phyloP scores from a whole-genome alignment of 2,113 vertebrate species.

The Triplophysa rosa region DNA sequence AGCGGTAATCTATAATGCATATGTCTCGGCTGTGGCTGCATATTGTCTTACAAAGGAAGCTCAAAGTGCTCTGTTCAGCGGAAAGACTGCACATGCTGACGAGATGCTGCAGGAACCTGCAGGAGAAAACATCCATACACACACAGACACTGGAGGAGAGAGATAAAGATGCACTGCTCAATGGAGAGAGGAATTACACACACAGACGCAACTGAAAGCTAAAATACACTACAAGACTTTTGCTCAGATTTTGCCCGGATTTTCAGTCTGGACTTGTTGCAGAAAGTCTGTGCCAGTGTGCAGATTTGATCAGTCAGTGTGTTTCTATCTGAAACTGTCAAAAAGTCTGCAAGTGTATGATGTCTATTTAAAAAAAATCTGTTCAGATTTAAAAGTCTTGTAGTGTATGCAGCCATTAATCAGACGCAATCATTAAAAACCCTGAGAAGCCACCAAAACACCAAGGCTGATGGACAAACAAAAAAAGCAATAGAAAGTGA shows the following conservation, averaged over 20 bases:
- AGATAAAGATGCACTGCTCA: conserved; percentile 52
- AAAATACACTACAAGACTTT: too few species aligned
- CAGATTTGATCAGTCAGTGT: too few species aligned
- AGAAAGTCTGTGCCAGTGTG: too few species aligned
- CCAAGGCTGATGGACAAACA: conserved; percentile 48
- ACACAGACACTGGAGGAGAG: conserved; percentile 36
- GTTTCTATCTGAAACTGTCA: too few species aligned
- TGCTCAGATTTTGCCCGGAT: too few species aligned
- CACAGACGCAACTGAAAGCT: conserved; percentile 43
- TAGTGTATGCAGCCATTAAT: too few species aligned
- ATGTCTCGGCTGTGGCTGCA: conserved; percentile 48
- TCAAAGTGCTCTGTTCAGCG: conserved; percentile 59
- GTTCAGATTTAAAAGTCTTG: too few species aligned
- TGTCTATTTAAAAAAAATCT: too few species aligned
- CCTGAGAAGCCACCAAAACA: conserved; percentile 42
- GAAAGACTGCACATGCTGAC: conserved; percentile 56
- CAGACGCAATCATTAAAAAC: conserved; percentile 51
- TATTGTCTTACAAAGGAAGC: conserved; percentile 53
- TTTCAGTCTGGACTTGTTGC: too few species aligned
- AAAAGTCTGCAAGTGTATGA: too few species aligned
- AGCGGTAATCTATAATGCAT: conserved; percentile 56
- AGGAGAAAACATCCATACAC: conserved; percentile 31
- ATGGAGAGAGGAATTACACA: conserved; percentile 33
- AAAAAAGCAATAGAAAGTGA: conserved; percentile 53
- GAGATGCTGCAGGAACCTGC: conserved; percentile 54